Percentiles rank a stretch among this genome's conserved stretches.
Evolutionary conservation across 2,113 vertebrate species (phyloP).

Genomic region (Ciconia maguari): DNA sequence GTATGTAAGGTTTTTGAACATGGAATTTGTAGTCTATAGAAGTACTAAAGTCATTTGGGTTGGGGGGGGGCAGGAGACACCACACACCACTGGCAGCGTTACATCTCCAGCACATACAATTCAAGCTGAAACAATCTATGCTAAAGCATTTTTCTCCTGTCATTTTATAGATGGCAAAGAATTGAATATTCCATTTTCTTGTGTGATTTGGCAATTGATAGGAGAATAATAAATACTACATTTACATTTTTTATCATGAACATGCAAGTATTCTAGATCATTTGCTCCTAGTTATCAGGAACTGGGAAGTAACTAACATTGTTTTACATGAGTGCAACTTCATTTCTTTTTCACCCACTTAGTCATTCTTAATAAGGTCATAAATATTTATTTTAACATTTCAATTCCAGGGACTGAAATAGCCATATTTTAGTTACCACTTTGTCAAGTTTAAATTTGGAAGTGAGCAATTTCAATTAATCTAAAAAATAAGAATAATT

Average conservation of each 20-base stretch:
- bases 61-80: background rate
- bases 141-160: background rate
- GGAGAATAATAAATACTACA: background rate
- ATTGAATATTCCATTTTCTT: background rate
- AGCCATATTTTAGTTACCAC: background rate
- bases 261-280: background rate
- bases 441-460: background rate
- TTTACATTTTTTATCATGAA: background rate
- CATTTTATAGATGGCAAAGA: background rate
- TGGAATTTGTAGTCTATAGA: background rate
- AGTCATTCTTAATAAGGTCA: constrained; percentile 21
- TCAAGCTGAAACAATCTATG: background rate
- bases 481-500: constrained; percentile 8
- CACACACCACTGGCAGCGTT: fast-evolving
- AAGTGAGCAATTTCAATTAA: constrained; percentile 13
- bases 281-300: background rate
- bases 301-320: background rate
- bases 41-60: background rate
- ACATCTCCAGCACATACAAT: background rate
- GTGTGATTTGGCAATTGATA: background rate
- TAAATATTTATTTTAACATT: constrained; percentile 32
- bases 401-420: background rate
- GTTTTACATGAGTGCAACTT: background rate
- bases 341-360: background rate
- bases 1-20: background rate